Evolutionary conservation across 2,113 vertebrate species (phyloP).

Genomic region (Argyrosomus japonicus): DNA sequence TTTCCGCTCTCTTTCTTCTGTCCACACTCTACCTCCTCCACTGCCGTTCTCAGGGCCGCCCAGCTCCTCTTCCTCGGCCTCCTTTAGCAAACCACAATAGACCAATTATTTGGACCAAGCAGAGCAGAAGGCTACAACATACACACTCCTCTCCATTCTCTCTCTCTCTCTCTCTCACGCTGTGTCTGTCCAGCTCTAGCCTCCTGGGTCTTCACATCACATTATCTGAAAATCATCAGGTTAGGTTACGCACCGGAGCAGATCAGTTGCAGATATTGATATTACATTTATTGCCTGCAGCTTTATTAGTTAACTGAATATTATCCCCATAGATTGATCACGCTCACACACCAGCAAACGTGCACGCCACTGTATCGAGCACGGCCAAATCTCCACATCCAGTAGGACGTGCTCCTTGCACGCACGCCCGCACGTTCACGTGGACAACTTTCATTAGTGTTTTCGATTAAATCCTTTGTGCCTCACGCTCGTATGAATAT

Average conservation of each 20-base stretch:
- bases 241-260: slow-evolving; percentile 50
- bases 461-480: slow-evolving; percentile 46
- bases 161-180: slow-evolving; percentile 13
- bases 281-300: slow-evolving; percentile 68
- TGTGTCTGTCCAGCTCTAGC: slow-evolving; percentile 14
- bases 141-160: neutral
- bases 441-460: slow-evolving; percentile 39
- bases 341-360: slow-evolving; percentile 1
- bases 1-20: neutral
- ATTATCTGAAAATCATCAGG: slow-evolving; percentile 74
- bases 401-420: slow-evolving; percentile 9
- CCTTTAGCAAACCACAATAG: slow-evolving; percentile 51
- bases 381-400: neutral
- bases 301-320: slow-evolving; percentile 69
- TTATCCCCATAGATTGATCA: slow-evolving; percentile 62
- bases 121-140: slow-evolving; percentile 58
- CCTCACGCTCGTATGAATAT: slow-evolving; percentile 27
- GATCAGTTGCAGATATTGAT: slow-evolving; percentile 72
- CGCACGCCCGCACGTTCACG: neutral
- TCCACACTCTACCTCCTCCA: slow-evolving; percentile 18
- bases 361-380: slow-evolving; percentile 4
- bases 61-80: slow-evolving; percentile 33
- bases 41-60: slow-evolving; percentile 26
- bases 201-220: slow-evolving; percentile 64
- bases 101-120: slow-evolving; percentile 71